A percentile compares a stretch with the other conserved stretches of the same genome.
Evolutionary conservation across 2,113 vertebrate species (phyloP).

Genomic region (Tauraco erythrolophus): DNA sequence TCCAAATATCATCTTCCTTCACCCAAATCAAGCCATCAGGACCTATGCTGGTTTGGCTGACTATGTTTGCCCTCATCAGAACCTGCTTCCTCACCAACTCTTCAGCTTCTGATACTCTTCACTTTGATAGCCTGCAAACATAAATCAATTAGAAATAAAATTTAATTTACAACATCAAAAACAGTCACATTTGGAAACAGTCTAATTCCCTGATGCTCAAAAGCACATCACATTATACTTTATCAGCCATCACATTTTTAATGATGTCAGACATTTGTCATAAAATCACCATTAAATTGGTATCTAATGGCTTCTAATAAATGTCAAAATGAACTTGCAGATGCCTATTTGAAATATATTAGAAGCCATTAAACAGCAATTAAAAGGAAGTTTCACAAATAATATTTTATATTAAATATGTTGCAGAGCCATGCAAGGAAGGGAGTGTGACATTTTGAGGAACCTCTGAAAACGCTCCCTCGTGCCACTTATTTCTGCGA

Average conservation of each 20-base stretch:
- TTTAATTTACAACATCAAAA: conserved; percentile 48
- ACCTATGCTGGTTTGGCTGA: not conserved
- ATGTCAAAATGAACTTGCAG: conserved; percentile 62
- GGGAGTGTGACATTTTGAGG: conserved; percentile 4
- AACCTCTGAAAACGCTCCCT: not conserved
- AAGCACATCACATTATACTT: conserved; percentile 42
- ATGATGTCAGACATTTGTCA: conserved; percentile 58
- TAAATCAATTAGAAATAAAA: conserved; percentile 24
- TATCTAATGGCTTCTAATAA: conserved; percentile 63
- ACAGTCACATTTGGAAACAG: conserved; percentile 20
- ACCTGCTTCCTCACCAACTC: not conserved
- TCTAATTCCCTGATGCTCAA: conserved; percentile 23
- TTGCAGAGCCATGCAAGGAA: not conserved
- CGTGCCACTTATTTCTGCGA: not conserved
- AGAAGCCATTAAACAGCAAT: conserved; percentile 62
- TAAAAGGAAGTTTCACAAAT: conserved; percentile 63
- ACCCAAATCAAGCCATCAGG: not conserved
- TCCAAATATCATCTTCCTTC: not conserved
- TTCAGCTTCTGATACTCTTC: not conserved
- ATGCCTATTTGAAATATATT: conserved; percentile 60
- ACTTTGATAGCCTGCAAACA: not conserved
- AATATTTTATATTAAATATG: conserved; percentile 23
- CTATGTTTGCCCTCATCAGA: not conserved
- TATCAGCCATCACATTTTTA: conserved; percentile 63
- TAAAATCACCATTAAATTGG: conserved; percentile 54